A percentile compares a stretch with the other conserved stretches of the same genome.
These are phyloP conservation scores for Datnioides undecimradiatus DNA, from an alignment of 2,113 vertebrate genomes.

Conservation along the genomic window DNA sequence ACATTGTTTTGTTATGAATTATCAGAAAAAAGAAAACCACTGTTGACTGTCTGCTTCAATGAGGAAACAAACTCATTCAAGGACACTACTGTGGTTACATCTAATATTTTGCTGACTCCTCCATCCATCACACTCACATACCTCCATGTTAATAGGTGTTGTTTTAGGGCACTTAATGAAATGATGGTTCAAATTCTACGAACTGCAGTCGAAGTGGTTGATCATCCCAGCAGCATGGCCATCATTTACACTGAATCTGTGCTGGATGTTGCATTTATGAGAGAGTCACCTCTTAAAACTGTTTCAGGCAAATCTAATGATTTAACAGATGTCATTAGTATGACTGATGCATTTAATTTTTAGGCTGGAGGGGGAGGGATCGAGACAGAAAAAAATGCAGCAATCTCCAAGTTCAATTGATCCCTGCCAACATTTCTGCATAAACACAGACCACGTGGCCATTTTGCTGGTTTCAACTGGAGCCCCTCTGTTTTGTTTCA, in stretches of 20 bases:
- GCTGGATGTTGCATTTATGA: not conserved
- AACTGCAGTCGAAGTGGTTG: not conserved
- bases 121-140: not conserved
- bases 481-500: conserved; percentile 59
- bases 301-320: conserved; percentile 29
- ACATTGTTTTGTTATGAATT: not conserved
- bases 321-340: conserved; percentile 36
- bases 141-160: not conserved
- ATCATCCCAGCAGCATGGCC: not conserved
- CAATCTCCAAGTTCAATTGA: conserved; percentile 24
- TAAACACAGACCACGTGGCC: conserved; percentile 44
- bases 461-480: conserved; percentile 50
- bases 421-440: conserved; percentile 49
- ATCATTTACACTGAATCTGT: not conserved
- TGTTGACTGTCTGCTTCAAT: not conserved
- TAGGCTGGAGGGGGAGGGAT: not conserved
- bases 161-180: not conserved
- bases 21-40: not conserved
- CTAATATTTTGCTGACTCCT: not conserved
- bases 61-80: not conserved
- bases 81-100: not conserved
- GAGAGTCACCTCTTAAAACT: conserved; percentile 6
- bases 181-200: not conserved
- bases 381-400: conserved; percentile 9
- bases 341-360: conserved; percentile 47